These are phyloP conservation scores for Tetramorium alpestre DNA, from an alignment of 1,140 invertebrate species.

Conservation along the genomic window DNA sequence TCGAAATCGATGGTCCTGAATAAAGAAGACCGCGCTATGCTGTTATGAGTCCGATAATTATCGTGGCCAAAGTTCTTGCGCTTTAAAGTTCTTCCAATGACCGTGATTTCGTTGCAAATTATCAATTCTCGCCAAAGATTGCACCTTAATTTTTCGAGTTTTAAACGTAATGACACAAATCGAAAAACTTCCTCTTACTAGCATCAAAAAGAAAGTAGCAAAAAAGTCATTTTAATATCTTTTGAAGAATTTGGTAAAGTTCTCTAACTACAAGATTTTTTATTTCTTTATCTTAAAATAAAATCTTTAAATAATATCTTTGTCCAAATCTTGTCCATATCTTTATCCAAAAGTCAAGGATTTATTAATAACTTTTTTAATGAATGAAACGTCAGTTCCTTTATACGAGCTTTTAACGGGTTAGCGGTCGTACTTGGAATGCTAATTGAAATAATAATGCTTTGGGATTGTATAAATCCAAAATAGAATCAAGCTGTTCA, in stretches of 20 bases:
- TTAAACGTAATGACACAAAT: constrained; percentile 9
- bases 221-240: neutral
- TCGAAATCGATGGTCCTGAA: constrained; percentile 23
- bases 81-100: constrained; percentile 41
- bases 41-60: constrained; percentile 49
- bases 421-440: neutral
- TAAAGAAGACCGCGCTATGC: constrained; percentile 30
- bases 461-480: neutral
- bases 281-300: neutral
- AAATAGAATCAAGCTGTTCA: neutral
- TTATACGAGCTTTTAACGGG: neutral
- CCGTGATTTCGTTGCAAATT: constrained; percentile 33
- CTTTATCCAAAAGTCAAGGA: neutral
- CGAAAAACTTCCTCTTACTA: neutral
- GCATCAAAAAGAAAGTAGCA: neutral
- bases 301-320: neutral
- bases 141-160: constrained; percentile 16
- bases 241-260: neutral
- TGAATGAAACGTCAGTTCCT: neutral
- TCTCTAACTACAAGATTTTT: neutral
- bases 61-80: constrained; percentile 17
- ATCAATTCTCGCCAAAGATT: neutral
- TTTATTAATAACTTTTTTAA: neutral
- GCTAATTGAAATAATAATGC: neutral
- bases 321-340: neutral